Evolutionary conservation across 2,888 invertebrate species (phyloP).

Genomic region (Allygus modestus): DNA sequence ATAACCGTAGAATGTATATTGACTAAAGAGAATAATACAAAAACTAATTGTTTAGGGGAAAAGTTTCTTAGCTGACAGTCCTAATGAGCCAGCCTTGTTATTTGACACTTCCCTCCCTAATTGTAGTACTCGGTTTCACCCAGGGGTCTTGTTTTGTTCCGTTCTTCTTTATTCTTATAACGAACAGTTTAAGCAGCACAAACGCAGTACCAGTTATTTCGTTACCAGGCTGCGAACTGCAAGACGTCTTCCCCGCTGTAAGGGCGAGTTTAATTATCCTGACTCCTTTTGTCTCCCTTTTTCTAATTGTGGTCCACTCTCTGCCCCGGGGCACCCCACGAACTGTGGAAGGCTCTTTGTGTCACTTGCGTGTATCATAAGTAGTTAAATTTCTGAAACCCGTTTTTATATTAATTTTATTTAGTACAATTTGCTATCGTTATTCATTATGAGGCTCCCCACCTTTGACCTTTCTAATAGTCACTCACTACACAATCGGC

Average conservation of each 20-base stretch:
- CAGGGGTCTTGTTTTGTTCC: constrained; percentile 23
- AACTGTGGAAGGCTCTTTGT: background rate
- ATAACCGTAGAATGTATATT: no score
- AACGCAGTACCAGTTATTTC: constrained; percentile 13
- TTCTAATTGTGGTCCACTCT: background rate
- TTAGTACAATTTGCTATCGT: no score
- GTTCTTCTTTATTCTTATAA: constrained; percentile 6
- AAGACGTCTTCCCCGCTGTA: background rate
- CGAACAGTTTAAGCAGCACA: constrained; percentile 23
- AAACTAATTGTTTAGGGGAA: background rate
- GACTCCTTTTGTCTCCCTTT: background rate
- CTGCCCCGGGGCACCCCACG: background rate
- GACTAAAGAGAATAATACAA: no score
- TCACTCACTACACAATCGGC: no score
- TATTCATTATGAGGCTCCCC: no score
- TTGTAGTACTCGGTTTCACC: constrained; percentile 26
- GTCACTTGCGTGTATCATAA: background rate
- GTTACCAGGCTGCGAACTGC: background rate
- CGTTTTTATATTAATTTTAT: no score
- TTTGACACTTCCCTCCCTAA: constrained; percentile 17
- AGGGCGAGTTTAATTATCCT: background rate
- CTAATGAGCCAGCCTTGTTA: constrained; percentile 33
- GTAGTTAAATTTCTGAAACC: background rate
- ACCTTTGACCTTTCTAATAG: no score
- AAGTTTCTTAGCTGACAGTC: background rate